Conservation (phyloP, 2,888 invertebrate species). For the Dolichopus griseipennis region DNA sequence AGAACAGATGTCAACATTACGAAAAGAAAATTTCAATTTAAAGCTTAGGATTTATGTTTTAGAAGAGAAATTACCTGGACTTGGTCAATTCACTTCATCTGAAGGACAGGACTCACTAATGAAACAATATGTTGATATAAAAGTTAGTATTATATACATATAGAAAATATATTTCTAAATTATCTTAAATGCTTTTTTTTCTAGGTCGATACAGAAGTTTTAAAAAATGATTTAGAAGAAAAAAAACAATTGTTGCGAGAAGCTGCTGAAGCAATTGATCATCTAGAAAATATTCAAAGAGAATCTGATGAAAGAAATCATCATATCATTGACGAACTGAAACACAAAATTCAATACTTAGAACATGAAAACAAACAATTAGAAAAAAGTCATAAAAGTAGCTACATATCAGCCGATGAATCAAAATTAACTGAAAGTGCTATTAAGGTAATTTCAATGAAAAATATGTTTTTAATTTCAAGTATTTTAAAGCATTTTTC, state of each 20-base stretch:
- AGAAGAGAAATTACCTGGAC: slow-evolving; percentile 61
- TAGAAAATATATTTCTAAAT: too few species aligned
- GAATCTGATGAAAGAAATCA: slow-evolving; percentile 39
- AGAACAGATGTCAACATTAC: slow-evolving; percentile 69
- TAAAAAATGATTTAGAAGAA: slow-evolving; percentile 66
- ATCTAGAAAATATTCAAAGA: slow-evolving; percentile 58
- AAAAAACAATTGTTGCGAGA: slow-evolving; percentile 78
- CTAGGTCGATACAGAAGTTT: slow-evolving; percentile 66
- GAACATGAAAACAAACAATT: slow-evolving; percentile 31
- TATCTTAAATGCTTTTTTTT: slow-evolving; percentile 23
- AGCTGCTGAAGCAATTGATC: slow-evolving; percentile 73
- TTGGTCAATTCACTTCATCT: slow-evolving; percentile 26
- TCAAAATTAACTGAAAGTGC: neutral
- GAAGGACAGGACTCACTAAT: slow-evolving; percentile 36
- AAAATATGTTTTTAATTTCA: neutral
- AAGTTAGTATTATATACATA: slow-evolving; percentile 43
- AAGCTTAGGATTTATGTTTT: slow-evolving; percentile 85
- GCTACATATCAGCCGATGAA: slow-evolving; percentile 19
- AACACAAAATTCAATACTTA: slow-evolving; percentile 35
- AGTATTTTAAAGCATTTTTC: too few species aligned
- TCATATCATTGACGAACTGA: slow-evolving; percentile 36
- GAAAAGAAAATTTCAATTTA: slow-evolving; percentile 87
- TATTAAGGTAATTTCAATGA: neutral
- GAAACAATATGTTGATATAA: slow-evolving; percentile 58
- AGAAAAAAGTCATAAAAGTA: slow-evolving; percentile 23